These are phyloP conservation scores for Pelecanus crispus DNA, from an alignment of 2,113 vertebrate genomes.

Conservation along the genomic window DNA sequence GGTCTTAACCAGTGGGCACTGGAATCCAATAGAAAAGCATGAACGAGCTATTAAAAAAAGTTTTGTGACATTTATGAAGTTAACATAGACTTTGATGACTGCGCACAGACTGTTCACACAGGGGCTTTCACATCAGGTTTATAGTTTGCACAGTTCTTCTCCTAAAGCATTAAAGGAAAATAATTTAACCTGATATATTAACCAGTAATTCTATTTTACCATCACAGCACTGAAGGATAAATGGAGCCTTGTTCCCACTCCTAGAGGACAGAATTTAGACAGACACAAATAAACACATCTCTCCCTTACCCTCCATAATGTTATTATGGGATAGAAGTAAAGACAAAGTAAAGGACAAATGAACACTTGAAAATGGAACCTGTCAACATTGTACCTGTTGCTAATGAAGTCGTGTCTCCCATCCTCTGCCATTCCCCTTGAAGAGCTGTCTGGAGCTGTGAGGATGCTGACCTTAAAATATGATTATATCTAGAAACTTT, in stretches of 20 bases:
- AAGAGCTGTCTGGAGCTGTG: background rate
- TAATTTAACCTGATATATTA: background rate
- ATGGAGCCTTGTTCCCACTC: background rate
- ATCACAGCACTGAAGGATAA: background rate
- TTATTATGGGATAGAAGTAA: background rate
- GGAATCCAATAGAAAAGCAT: background rate
- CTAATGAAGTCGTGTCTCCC: background rate
- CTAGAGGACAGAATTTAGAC: background rate
- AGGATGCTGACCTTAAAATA: background rate
- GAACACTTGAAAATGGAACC: background rate
- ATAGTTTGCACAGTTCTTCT: background rate
- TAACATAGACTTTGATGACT: background rate
- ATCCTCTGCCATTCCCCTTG: background rate
- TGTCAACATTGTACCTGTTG: background rate
- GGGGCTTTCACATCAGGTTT: background rate
- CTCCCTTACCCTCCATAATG: background rate
- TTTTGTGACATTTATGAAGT: background rate
- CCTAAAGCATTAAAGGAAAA: background rate
- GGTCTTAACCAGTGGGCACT: background rate
- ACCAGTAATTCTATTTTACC: background rate
- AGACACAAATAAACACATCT: background rate
- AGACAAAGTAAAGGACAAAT: background rate
- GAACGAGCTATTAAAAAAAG: background rate
- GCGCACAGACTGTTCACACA: background rate
- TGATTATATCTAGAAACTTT: background rate